A percentile compares a stretch with the other conserved stretches of the same genome.
Evolutionary conservation across 37 sponge, comb jelly and placozoan species (phyloP).

Genomic region (Chondrosia reniformis): DNA sequence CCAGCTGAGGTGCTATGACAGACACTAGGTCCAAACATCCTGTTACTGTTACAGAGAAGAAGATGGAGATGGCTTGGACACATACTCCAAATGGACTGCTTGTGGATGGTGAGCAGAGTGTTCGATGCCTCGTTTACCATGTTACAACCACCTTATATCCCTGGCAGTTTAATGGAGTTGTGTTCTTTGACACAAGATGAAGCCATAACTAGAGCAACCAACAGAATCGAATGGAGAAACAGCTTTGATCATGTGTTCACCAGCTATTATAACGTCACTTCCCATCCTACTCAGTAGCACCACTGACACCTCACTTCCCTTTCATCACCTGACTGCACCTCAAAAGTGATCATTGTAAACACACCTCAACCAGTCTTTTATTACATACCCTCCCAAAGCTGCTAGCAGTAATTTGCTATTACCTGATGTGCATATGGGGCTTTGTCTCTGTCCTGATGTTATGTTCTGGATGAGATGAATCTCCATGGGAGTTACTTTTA

Average conservation of each 20-base stretch:
- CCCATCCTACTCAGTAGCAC: not conserved
- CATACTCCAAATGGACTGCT: not conserved
- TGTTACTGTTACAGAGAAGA: not conserved
- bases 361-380: not conserved
- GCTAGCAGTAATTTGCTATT: slow-evolving; percentile 36
- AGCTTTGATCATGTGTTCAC: not conserved
- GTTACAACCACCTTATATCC: not conserved
- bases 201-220: slow-evolving; percentile 1
- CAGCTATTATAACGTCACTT: not conserved
- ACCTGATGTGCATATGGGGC: slow-evolving; percentile 33
- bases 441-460: slow-evolving; percentile 25
- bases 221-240: not conserved
- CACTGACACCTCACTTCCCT: not conserved
- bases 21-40: not conserved
- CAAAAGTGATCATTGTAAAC: not conserved
- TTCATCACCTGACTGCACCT: not conserved
- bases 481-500: slow-evolving; percentile 13
- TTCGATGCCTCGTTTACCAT: not conserved
- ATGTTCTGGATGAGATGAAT: slow-evolving; percentile 18
- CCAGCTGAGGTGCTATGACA: not conserved
- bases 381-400: slow-evolving; percentile 44
- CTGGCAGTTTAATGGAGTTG: not conserved
- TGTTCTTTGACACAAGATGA: not conserved
- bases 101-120: not conserved
- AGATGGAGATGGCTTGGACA: not conserved